These are phyloP conservation scores for Leptopilina syphax DNA, from an alignment of 2,888 invertebrate genomes.

Conservation along the genomic window DNA sequence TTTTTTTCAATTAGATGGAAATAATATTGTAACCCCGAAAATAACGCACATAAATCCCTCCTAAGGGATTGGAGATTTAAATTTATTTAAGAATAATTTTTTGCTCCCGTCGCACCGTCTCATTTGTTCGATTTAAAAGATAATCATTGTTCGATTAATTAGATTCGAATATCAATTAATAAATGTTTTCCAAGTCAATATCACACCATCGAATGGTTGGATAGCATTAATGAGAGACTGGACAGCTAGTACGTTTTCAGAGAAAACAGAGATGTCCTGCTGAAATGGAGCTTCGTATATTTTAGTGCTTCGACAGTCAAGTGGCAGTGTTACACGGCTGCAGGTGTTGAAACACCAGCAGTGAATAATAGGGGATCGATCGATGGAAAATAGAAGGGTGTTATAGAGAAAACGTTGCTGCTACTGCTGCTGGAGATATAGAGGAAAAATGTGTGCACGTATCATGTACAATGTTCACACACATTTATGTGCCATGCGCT, in stretches of 20 bases:
- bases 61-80: too few relatives aligned
- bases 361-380: conserved; percentile 6
- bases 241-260: conserved; percentile 8
- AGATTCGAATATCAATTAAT: not conserved
- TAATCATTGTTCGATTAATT: too few relatives aligned
- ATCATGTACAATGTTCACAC: not conserved
- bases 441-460: not conserved
- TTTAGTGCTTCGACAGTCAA: conserved; percentile 25
- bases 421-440: not conserved
- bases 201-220: not conserved
- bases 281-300: conserved; percentile 34
- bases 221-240: not conserved
- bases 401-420: not conserved
- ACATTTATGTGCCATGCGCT: not conserved
- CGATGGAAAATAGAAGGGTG: conserved; percentile 14
- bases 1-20: not conserved
- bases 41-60: too few relatives aligned
- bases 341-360: conserved; percentile 27
- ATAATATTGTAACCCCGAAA: too few relatives aligned
- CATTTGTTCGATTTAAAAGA: too few relatives aligned
- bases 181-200: conserved; percentile 13
- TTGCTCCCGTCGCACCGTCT: too few relatives aligned
- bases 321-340: conserved; percentile 25
- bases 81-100: too few relatives aligned
- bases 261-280: conserved; percentile 13